A percentile compares a stretch with the other conserved stretches of the same genome.
Evolutionary conservation across 2,113 vertebrate species (phyloP).

Genomic region (Leptobrachium ailaonicum): DNA sequence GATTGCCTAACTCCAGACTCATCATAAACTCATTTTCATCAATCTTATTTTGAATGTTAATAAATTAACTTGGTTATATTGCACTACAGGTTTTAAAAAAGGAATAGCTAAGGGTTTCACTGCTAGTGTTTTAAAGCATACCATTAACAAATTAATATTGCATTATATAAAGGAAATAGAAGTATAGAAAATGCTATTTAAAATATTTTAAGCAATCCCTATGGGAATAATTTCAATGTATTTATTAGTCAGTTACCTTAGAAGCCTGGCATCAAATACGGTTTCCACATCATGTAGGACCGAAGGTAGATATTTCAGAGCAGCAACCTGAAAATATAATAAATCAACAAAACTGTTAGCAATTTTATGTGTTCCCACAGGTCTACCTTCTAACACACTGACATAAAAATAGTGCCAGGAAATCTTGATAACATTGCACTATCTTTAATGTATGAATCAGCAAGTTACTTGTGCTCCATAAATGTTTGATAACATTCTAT

Average conservation of each 20-base stretch:
- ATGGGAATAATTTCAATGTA: conserved; percentile 16
- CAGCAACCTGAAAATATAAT: conserved; percentile 79
- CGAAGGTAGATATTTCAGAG: conserved; percentile 93
- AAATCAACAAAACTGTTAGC: conserved; percentile 34
- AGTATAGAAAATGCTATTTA: not conserved
- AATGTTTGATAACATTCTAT: conserved; percentile 25
- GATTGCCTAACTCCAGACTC: too few relatives aligned
- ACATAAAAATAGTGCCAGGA: conserved; percentile 3
- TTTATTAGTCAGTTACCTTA: conserved; percentile 70
- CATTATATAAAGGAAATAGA: not conserved
- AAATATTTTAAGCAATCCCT: not conserved
- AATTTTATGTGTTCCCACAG: conserved; percentile 17
- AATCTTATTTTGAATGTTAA: too few relatives aligned
- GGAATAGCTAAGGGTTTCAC: too few relatives aligned
- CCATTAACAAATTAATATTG: not conserved
- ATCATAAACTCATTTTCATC: too few relatives aligned
- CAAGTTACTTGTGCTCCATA: conserved; percentile 18
- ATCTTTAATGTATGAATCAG: conserved; percentile 6
- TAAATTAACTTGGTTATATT: too few relatives aligned
- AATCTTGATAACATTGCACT: conserved; percentile 16
- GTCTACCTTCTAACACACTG: conserved; percentile 14
- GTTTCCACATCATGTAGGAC: conserved; percentile 94
- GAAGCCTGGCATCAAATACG: conserved; percentile 89
- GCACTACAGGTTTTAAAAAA: too few relatives aligned
- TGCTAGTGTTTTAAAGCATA: too few relatives aligned